Percentiles rank a stretch among this genome's conserved stretches.
These are phyloP conservation scores for Heliconius nattereri DNA, from an alignment of 1,140 invertebrate genomes.

Conservation along the genomic window DNA sequence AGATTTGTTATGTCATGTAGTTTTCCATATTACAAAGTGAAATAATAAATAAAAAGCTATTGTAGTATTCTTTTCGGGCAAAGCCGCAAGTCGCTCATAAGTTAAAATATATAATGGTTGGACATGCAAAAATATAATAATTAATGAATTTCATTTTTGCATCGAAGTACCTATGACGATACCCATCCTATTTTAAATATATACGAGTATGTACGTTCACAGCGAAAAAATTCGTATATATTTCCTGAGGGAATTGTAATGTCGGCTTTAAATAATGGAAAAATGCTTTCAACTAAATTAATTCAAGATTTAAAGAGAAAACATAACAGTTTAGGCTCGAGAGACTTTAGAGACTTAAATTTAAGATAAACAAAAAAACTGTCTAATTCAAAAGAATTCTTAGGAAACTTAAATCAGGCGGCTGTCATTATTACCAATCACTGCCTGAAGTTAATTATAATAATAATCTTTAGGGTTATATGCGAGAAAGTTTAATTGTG, in stretches of 20 bases:
- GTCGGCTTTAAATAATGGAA: slow-evolving; percentile 9
- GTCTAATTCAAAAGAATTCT: too few species aligned
- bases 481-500: too few species aligned
- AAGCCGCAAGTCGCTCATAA: too few species aligned
- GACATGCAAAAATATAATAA: not conserved
- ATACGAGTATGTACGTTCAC: not conserved
- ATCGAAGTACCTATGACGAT: not conserved
- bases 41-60: too few species aligned
- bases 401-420: too few species aligned
- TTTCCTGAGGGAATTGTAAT: slow-evolving; percentile 3
- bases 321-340: not conserved
- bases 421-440: too few species aligned
- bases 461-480: too few species aligned
- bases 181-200: not conserved
- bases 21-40: too few species aligned
- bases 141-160: not conserved
- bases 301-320: not conserved
- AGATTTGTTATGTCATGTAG: too few species aligned
- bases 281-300: slow-evolving; percentile 5
- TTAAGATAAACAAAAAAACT: not conserved
- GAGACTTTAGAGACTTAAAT: not conserved
- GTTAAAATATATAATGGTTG: not conserved
- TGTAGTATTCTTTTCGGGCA: too few species aligned
- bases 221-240: not conserved
- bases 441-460: too few species aligned